A percentile compares a stretch with the other conserved stretches of the same genome.
Conservation (phyloP, 2,888 invertebrate species). For the Drosophila fulvimacula region DNA sequence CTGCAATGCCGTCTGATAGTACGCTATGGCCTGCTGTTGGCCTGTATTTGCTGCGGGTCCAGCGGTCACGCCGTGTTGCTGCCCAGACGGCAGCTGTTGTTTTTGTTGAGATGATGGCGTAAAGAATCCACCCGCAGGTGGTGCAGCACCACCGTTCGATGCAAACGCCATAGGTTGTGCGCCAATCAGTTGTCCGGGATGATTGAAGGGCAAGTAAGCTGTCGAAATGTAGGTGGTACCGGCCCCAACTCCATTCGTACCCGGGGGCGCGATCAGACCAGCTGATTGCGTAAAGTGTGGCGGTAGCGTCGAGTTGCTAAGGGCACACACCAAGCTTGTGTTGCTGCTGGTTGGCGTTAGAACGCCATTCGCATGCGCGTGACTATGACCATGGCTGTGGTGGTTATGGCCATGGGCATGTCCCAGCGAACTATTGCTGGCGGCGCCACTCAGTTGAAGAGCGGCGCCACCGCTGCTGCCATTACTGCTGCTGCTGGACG, state of each 20-base stretch:
- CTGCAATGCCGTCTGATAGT: conserved; percentile 35
- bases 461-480: conserved; percentile 67
- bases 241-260: conserved; percentile 28
- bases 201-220: conserved; percentile 54
- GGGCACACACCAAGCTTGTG: conserved; percentile 52
- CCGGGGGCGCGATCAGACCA: conserved; percentile 64
- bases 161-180: conserved; percentile 52
- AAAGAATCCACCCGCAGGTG: conserved; percentile 40
- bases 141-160: conserved; percentile 43
- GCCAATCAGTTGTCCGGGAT: conserved; percentile 44
- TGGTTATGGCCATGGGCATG: conserved; percentile 53
- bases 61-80: conserved; percentile 37
- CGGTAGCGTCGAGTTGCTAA: conserved; percentile 52
- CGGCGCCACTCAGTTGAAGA: conserved; percentile 72
- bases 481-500: conserved; percentile 62
- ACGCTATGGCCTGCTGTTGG: conserved; percentile 37
- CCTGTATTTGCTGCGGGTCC: conserved; percentile 24
- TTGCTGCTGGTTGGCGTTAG: conserved; percentile 46
- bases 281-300: conserved; percentile 62
- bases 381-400: conserved; percentile 35
- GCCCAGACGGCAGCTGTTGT: conserved; percentile 47
- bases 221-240: conserved; percentile 44
- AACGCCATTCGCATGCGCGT: conserved; percentile 50
- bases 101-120: conserved; percentile 47
- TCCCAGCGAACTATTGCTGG: conserved; percentile 61